Evolutionary conservation across 2,888 invertebrate genomes (phyloP), one percentile per base, ranked within the genome.

Genomic region (Cantharis rufa): DNA sequence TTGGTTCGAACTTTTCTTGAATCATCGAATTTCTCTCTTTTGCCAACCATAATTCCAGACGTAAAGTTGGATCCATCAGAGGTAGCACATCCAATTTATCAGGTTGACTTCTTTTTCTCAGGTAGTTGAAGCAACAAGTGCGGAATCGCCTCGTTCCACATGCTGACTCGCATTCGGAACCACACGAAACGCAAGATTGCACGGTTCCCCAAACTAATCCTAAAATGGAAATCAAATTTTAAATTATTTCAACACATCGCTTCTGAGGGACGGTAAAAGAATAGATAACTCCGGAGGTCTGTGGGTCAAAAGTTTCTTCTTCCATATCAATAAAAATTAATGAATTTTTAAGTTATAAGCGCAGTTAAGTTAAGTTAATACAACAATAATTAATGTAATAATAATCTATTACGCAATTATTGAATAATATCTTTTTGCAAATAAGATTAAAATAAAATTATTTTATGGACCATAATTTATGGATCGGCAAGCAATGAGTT

Each of bases 91-190:
- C n/a, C 7, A 82, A 81, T 13, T 82, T 82, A 1, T 83, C 76
- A 1, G 85, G 79, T 21, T 82, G 87, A 24, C 90, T 88, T 80
- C 92, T 90, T 87, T 91, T 92, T 79, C 90, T 90, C 81, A 93
- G 87, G 83, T 93, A 94, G 87, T 94, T 94, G 89, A 93, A 93
- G 85, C 94, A 94, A 86, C 94, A 94, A 0, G 93, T 91, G 3
- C 93, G 88, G 86, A 94, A 94, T 83, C 92, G 91, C 2, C 92
- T 89, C 0, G 93, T 93, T 2, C 94, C 93, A 81, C 94, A 94
- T 0, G 92, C 91, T 0, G 91, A 88, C 11, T 91, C 89, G 80
- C 94, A 94, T 85, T 93, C 93, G 4, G 90, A 89, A 2, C 93
- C 94, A 81, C 94, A 94, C 1, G 92, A 92, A 82, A 92, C 92